phyloP scores from a whole-genome alignment of 2,113 vertebrate species.

The Amphiprion ocellaris region DNA sequence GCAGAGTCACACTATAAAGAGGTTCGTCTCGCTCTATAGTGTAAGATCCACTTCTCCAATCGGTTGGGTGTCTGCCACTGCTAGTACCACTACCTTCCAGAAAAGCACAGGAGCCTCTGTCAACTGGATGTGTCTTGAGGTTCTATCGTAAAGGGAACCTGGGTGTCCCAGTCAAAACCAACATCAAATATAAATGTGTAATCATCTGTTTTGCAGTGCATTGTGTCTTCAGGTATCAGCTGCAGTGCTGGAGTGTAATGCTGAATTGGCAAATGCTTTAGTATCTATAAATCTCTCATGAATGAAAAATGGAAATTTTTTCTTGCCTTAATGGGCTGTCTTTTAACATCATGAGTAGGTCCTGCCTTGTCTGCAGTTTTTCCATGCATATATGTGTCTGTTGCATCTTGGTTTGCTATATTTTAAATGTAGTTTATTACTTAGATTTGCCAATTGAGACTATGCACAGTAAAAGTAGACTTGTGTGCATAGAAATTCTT shows the following conservation, averaged over 20 bases:
- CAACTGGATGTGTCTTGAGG: constrained; percentile 6
- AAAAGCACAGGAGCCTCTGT: constrained; percentile 13
- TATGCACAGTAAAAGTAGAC: not conserved
- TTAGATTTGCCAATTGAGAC: constrained; percentile 12
- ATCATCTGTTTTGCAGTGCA: not conserved
- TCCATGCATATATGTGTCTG: not conserved
- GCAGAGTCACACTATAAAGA: constrained; percentile 91
- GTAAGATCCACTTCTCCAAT: constrained; percentile 29
- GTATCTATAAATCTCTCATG: not conserved
- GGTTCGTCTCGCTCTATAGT: constrained; percentile 83
- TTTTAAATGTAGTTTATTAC: constrained; percentile 4
- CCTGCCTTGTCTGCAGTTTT: constrained; percentile 26
- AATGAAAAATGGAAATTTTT: not conserved
- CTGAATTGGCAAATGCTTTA: constrained; percentile 2
- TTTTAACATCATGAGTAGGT: constrained; percentile 24
- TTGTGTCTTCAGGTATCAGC: not conserved
- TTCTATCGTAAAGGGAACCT: constrained; percentile 1
- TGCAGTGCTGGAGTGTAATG: not conserved
- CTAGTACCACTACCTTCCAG: not conserved
- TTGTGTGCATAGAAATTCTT: not conserved
- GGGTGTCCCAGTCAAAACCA: not conserved
- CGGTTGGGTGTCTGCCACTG: constrained; percentile 11
- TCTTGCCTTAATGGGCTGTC: not conserved
- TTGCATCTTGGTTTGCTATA: constrained; percentile 30
- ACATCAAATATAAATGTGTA: not conserved